Conservation (phyloP, 2,888 invertebrate genomes). For the Pocota personata region DNA sequence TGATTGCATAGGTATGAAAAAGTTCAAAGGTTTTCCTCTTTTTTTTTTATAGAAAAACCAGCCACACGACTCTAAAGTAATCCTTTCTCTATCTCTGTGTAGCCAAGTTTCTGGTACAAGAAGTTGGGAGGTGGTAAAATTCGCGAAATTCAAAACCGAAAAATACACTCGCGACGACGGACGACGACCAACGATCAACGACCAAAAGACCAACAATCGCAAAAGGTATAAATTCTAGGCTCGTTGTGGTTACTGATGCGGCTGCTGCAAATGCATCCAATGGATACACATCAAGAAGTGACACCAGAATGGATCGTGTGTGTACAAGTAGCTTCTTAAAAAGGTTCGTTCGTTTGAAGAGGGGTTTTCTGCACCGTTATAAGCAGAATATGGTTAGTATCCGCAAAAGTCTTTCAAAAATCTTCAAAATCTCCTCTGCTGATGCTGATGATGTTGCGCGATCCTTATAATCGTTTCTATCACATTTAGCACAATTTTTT, state of each 20-base stretch:
- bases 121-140: constrained; percentile 39
- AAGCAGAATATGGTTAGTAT: constrained; percentile 55
- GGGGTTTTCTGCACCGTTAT: constrained; percentile 69
- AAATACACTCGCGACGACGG: constrained; percentile 60
- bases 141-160: constrained; percentile 65
- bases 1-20: neutral
- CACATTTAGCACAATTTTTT: constrained; percentile 23
- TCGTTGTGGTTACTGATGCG: constrained; percentile 57
- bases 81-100: constrained; percentile 10
- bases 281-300: constrained; percentile 68
- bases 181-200: constrained; percentile 43
- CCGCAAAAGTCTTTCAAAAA: constrained; percentile 47
- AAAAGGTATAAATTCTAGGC: constrained; percentile 66
- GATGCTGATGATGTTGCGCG: neutral
- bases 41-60: neutral
- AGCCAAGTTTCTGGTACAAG: neutral
- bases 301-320: constrained; percentile 67
- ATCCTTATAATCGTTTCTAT: constrained; percentile 27
- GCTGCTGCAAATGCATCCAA: constrained; percentile 68
- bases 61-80: constrained; percentile 23
- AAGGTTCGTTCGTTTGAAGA: constrained; percentile 57
- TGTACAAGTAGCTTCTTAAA: constrained; percentile 62
- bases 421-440: constrained; percentile 4
- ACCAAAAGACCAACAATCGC: constrained; percentile 42
- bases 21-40: constrained; percentile 29